A percentile compares a stretch with the other conserved stretches of the same genome.
Conservation (phyloP, 2,113 vertebrate species). For the Hippocampus abdominalis region DNA sequence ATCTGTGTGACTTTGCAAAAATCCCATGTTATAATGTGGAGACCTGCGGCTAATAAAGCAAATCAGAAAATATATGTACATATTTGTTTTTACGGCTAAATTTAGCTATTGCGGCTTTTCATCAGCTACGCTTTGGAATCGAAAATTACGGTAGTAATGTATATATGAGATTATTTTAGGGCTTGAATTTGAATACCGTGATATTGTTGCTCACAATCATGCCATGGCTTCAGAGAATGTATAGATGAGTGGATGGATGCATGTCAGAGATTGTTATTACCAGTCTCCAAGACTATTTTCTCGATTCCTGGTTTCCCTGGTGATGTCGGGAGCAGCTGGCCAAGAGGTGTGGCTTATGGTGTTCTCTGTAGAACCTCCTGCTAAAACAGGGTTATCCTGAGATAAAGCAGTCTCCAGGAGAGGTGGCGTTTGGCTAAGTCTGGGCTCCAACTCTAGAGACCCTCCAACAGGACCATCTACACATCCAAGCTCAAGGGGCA, state of each 20-base stretch:
- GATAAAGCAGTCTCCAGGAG: slow-evolving; percentile 85
- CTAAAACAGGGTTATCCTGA: slow-evolving; percentile 76
- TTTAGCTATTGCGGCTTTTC: too few species aligned
- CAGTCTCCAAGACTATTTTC: slow-evolving; percentile 73
- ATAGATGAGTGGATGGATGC: background rate
- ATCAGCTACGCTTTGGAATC: too few species aligned
- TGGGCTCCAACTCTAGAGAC: slow-evolving; percentile 70
- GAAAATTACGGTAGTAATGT: too few species aligned
- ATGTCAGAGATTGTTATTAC: slow-evolving; percentile 39
- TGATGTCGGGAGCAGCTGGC: slow-evolving; percentile 96
- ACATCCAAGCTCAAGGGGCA: slow-evolving; percentile 77
- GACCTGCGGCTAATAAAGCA: too few species aligned
- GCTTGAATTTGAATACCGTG: too few species aligned
- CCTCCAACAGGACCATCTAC: slow-evolving; percentile 65
- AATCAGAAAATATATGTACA: too few species aligned
- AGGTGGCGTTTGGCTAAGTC: slow-evolving; percentile 81
- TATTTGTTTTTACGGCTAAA: too few species aligned
- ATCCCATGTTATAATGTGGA: too few species aligned
- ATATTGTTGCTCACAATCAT: too few species aligned
- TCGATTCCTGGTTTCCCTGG: slow-evolving; percentile 90
- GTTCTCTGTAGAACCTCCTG: slow-evolving; percentile 69
- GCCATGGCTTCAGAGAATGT: background rate
- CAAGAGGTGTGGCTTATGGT: slow-evolving; percentile 78
- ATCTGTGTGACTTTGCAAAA: too few species aligned
- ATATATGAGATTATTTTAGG: too few species aligned